Evolutionary conservation across 2,113 vertebrate species (phyloP).

Genomic region (Pitta sordida): DNA sequence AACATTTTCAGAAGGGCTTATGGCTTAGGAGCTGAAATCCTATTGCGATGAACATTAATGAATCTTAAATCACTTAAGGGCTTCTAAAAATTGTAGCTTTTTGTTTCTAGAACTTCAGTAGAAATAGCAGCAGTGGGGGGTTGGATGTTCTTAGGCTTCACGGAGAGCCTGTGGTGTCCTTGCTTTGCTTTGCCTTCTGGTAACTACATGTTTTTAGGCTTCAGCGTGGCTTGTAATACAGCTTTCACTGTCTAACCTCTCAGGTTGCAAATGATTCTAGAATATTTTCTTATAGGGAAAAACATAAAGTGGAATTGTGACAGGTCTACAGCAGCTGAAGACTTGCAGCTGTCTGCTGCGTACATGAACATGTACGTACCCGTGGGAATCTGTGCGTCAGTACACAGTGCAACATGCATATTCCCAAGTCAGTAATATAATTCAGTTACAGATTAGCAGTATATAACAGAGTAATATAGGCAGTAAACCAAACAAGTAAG

Average conservation of each 20-base stretch:
- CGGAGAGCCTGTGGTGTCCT: background rate
- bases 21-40: background rate
- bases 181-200: conserved; percentile 20
- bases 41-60: background rate
- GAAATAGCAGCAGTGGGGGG: background rate
- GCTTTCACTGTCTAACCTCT: background rate
- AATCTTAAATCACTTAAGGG: background rate
- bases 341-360: conserved; percentile 16
- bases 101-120: conserved; percentile 14
- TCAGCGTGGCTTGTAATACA: background rate
- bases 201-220: background rate
- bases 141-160: background rate
- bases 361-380: background rate
- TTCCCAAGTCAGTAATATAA: background rate
- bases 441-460: background rate
- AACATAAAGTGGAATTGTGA: background rate
- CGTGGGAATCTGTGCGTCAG: background rate
- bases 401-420: background rate
- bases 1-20: background rate
- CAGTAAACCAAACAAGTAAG: background rate
- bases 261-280: background rate
- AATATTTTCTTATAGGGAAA: conserved; percentile 1
- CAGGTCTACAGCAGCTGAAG: conserved; percentile 30
- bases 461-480: background rate
- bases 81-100: background rate